Percentiles rank a stretch among this genome's conserved stretches.
Conservation (phyloP, 2,888 invertebrate genomes). For the Lamellibrachia satsuma region DNA sequence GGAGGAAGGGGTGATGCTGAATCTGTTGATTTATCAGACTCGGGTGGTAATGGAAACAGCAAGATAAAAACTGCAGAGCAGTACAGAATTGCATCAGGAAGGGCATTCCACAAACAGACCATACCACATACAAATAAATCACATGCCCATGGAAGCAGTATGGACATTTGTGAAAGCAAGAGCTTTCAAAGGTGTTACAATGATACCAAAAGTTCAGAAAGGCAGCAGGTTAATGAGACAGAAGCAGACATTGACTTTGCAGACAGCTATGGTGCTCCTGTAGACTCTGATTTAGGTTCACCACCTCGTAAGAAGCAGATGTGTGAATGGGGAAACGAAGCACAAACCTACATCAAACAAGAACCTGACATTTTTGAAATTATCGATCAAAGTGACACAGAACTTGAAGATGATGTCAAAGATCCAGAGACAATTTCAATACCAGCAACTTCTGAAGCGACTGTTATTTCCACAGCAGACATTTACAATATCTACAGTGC, state of each 20-base stretch:
- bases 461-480: neutral
- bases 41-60: neutral
- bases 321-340: neutral
- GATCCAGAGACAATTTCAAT: neutral
- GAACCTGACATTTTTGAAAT: slow-evolving; percentile 17
- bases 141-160: neutral
- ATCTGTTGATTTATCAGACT: neutral
- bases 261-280: neutral
- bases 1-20: neutral
- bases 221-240: neutral
- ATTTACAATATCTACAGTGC: neutral
- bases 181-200: neutral
- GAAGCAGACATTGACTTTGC: neutral
- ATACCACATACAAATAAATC: neutral
- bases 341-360: neutral
- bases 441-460: neutral
- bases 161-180: neutral
- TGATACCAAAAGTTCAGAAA: neutral
- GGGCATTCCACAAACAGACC: neutral
- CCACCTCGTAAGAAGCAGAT: neutral
- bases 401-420: neutral
- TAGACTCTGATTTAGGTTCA: neutral
- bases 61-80: neutral
- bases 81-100: neutral
- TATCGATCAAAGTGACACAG: neutral